These are phyloP conservation scores for Morone saxatilis DNA, from an alignment of 2,113 vertebrate species.

Conservation along the genomic window DNA sequence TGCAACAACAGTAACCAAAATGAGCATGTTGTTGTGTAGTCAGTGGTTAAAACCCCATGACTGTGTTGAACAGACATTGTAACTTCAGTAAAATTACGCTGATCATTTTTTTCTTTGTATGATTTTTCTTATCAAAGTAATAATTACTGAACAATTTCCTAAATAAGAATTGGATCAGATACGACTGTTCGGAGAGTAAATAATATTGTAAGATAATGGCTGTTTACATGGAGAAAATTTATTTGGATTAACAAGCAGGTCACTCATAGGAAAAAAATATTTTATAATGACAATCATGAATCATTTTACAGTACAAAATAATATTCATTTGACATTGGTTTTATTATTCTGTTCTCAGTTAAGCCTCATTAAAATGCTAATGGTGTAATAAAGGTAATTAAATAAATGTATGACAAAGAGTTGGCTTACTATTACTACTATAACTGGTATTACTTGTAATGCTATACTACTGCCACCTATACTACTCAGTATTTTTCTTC, in stretches of 20 bases:
- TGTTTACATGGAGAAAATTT: slow-evolving; percentile 5
- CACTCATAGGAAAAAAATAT: neutral
- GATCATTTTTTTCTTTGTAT: neutral
- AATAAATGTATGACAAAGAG: neutral
- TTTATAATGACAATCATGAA: slow-evolving; percentile 5
- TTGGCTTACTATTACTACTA: neutral
- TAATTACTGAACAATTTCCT: neutral
- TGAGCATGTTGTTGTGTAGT: slow-evolving; percentile 4
- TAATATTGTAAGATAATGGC: neutral
- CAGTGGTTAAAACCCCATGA: neutral
- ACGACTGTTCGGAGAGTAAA: neutral
- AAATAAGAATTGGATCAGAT: neutral
- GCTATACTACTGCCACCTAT: neutral
- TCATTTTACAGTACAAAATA: neutral
- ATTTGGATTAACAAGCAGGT: slow-evolving; percentile 18
- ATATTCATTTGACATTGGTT: slow-evolving; percentile 12
- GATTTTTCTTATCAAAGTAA: slow-evolving; percentile 12
- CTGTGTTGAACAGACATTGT: neutral
- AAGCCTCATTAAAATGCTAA: neutral
- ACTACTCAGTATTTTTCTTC: neutral
- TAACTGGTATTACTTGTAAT: neutral
- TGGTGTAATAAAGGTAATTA: slow-evolving; percentile 13
- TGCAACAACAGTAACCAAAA: slow-evolving; percentile 8
- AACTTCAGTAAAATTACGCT: slow-evolving; percentile 2
- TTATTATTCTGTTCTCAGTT: slow-evolving; percentile 9